phyloP scores from a whole-genome alignment of 1,140 invertebrate species.

The Apocrypta bakeri region DNA sequence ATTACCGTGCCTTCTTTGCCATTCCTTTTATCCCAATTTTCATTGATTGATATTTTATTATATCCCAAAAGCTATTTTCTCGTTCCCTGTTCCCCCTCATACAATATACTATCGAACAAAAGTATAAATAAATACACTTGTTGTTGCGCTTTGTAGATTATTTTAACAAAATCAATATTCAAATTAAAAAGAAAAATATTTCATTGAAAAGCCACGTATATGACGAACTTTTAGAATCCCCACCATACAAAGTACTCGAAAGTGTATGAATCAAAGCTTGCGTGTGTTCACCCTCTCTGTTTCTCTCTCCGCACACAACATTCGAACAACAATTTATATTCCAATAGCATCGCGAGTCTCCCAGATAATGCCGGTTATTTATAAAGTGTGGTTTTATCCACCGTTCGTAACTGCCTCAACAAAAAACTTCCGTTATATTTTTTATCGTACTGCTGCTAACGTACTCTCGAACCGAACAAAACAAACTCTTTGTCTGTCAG shows the following conservation, averaged over 20 bases:
- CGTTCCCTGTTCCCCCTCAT: too few species aligned
- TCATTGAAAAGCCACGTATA: neutral
- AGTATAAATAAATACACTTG: too few species aligned
- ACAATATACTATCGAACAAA: too few species aligned
- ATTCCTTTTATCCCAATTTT: too few species aligned
- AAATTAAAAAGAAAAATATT: neutral
- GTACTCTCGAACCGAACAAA: constrained; percentile 29
- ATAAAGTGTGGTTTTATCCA: constrained; percentile 6
- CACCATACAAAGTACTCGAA: neutral
- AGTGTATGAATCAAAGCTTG: neutral
- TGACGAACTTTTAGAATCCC: neutral
- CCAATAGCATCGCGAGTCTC: neutral
- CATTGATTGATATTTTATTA: too few species aligned
- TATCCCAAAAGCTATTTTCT: too few species aligned
- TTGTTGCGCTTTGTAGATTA: too few species aligned
- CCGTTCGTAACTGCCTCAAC: neutral
- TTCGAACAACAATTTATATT: neutral
- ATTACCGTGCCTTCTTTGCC: too few species aligned
- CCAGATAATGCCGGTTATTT: constrained; percentile 11
- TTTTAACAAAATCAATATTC: neutral
- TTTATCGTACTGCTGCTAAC: constrained; percentile 39
- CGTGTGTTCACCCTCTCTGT: too few species aligned
- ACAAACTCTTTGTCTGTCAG: constrained; percentile 1
- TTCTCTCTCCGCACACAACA: neutral
- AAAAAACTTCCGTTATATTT: constrained; percentile 41